Evolutionary conservation across 2,888 invertebrate genomes (phyloP), one percentile per base, ranked within the genome.

Genomic region (Mimumesa dahlbomi): DNA sequence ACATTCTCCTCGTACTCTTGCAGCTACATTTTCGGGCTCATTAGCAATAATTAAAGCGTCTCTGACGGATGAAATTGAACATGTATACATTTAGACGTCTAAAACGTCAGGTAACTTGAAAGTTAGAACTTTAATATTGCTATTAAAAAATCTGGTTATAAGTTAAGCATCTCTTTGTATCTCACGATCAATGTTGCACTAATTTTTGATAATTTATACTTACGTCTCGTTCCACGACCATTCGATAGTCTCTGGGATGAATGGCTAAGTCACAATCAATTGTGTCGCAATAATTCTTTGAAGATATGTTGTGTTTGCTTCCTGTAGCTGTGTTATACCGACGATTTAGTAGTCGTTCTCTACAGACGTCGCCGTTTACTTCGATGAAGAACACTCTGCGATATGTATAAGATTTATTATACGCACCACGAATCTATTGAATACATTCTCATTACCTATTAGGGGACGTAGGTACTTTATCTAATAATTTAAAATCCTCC

Each of bases 391-490:
- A 90, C 50, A 92, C 87, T 29, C 92, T 92, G 77, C 38, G 65
- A 57, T 7, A 43, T 42, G 43, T 34, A 45, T 7, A 0, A 0
- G 31, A 21, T 25, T 29, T 0, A 2, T 22, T 1, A 38, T 11
- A 5, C 6, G 13, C 42, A 4, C n/a, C 5, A 40, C 1, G 40
- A 4, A 40, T 7, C 9, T 14, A 14, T 40, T 16, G 3, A 40
- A 16, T 34, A 1, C 1, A 40, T 16, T 43, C 38, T 62, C 36
- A n/a, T 42, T 84, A 93, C 93, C 93, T 91, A 82, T 94, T 94
- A 0, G 94, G 93, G 0, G 93, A 93, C 1, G 92, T 93, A 13
- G 91, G 86, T 77, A 91, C 89, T 38, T 88, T 89, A 82, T 94
- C 93, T 1, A 94, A 82, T 31, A 90, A 83, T 80, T 92, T 92